Percentiles rank a stretch among this genome's conserved stretches.
Conservation (phyloP, 2,888 invertebrate species). For the Caenorhabditis japonica region DNA sequence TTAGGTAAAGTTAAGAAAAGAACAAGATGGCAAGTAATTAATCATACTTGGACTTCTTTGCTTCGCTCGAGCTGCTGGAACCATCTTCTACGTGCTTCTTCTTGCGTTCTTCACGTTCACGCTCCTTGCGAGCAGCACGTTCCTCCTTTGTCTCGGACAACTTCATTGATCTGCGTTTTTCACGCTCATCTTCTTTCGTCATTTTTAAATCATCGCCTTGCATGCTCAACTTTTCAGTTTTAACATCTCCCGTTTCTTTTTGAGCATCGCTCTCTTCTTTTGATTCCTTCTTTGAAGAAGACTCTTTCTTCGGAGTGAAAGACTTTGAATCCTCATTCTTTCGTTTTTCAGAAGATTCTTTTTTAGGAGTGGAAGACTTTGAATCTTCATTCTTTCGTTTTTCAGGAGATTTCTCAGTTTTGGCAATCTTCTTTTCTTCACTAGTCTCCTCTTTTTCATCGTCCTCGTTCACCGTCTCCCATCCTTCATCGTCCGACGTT, state of each 20-base stretch:
- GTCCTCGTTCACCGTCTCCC: neutral
- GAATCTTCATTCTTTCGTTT: neutral
- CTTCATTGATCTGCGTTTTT: slow-evolving; percentile 4
- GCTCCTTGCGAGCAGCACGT: slow-evolving; percentile 12
- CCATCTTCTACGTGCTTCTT: neutral
- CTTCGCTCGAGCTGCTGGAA: too few species aligned
- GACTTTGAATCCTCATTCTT: neutral
- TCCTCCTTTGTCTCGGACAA: slow-evolving; percentile 8
- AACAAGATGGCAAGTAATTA: too few species aligned
- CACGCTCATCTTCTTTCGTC: neutral
- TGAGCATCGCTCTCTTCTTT: neutral
- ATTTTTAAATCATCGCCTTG: neutral
- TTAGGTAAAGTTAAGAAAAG: neutral
- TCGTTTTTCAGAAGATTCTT: neutral
- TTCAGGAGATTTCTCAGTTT: neutral
- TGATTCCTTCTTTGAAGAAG: neutral
- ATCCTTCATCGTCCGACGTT: neutral
- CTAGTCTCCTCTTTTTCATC: neutral
- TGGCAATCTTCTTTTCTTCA: neutral
- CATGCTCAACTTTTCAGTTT: neutral
- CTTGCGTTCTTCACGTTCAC: slow-evolving; percentile 20
- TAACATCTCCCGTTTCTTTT: neutral
- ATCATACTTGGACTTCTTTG: slow-evolving; percentile 1
- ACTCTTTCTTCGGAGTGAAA: neutral
- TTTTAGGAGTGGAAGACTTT: neutral